These are phyloP conservation scores for Taxidea taxus DNA, from an alignment of 2,113 vertebrate genomes.

Conservation along the genomic window DNA sequence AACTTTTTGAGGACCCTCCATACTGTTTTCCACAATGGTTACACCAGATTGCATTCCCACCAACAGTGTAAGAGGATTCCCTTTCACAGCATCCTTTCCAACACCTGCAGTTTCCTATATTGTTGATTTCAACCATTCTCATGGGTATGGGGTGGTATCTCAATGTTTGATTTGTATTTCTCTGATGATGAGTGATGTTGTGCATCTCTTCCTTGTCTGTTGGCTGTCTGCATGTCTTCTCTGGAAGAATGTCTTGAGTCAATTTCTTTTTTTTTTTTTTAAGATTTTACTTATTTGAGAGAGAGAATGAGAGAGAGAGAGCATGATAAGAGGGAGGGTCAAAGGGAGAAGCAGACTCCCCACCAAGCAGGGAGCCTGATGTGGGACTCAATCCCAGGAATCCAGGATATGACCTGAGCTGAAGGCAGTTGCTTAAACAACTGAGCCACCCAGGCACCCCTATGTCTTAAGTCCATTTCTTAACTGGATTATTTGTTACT, in stretches of 20 bases:
- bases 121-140: neutral
- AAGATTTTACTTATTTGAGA: no score
- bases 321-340: no score
- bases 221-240: neutral
- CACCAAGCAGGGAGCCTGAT: no score
- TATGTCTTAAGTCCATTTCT: neutral
- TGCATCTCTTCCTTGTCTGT: neutral
- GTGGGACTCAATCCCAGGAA: no score
- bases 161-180: neutral
- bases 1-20: neutral
- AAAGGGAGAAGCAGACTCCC: no score
- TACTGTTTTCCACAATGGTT: neutral
- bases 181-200: neutral
- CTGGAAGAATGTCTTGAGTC: neutral
- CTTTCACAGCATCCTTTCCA: neutral
- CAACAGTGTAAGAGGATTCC: neutral
- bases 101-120: neutral
- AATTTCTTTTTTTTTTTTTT: no score
- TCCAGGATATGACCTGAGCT: no score
- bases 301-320: no score
- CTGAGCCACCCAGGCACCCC: no score
- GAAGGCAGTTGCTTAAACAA: no score
- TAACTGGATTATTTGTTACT: neutral
- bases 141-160: neutral
- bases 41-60: neutral